Evolutionary conservation across 1,140 invertebrate genomes (phyloP).

Genomic region (Leguminivora glycinivorella): DNA sequence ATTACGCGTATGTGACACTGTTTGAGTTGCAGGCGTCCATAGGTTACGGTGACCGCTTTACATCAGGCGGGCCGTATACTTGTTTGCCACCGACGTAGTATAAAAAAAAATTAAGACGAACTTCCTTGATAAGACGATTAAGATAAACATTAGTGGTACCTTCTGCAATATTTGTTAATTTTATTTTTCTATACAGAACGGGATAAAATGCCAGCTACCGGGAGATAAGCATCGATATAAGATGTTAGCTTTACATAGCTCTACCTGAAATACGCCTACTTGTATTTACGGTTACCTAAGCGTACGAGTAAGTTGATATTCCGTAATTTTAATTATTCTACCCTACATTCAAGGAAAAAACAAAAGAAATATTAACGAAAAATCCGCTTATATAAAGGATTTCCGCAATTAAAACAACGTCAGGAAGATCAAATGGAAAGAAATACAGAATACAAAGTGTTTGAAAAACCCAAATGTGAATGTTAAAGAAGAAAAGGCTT

Average conservation of each 20-base stretch:
- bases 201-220: too few relatives aligned
- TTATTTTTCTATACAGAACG: too few relatives aligned
- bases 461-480: constrained; percentile 40
- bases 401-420: constrained; percentile 62
- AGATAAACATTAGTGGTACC: background rate
- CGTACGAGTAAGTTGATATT: constrained; percentile 49
- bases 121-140: background rate
- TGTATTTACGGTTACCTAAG: too few relatives aligned
- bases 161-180: too few relatives aligned
- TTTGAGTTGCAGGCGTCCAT: too few relatives aligned
- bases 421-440: constrained; percentile 44
- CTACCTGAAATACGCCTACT: too few relatives aligned
- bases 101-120: constrained; percentile 6
- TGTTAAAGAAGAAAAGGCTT: constrained; percentile 30
- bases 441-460: constrained; percentile 43
- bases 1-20: too few relatives aligned
- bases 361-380: constrained; percentile 55
- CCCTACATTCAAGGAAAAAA: constrained; percentile 38
- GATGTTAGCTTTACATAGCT: too few relatives aligned
- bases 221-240: too few relatives aligned
- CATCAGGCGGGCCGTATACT: too few relatives aligned
- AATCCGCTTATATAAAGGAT: constrained; percentile 59
- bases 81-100: too few relatives aligned
- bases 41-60: too few relatives aligned
- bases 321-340: constrained; percentile 50